phyloP scores from a whole-genome alignment of 1,140 invertebrate species.

The Frieseomelitta varia region DNA sequence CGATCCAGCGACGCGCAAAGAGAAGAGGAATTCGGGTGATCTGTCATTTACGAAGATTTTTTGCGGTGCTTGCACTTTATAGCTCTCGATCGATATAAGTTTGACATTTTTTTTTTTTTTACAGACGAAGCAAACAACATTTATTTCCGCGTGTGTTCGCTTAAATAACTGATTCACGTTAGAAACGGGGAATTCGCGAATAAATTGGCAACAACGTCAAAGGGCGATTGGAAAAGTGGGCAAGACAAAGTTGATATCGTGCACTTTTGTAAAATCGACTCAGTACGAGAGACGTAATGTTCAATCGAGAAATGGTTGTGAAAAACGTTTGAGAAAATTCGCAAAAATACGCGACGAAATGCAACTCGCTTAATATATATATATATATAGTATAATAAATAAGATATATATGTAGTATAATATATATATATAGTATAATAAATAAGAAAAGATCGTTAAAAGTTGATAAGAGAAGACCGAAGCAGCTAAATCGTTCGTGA shows the following conservation, averaged over 20 bases:
- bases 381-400: too few relatives aligned
- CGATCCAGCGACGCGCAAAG: neutral
- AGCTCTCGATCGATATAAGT: neutral
- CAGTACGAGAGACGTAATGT: neutral
- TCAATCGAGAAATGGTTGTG: neutral
- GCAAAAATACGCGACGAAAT: neutral
- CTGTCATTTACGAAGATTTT: slow-evolving; percentile 10
- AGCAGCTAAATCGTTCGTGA: slow-evolving; percentile 30
- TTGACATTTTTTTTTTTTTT: neutral
- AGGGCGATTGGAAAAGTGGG: neutral
- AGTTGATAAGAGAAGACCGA: neutral
- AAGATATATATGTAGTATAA: too few relatives aligned
- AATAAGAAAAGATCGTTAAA: neutral
- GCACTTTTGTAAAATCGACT: neutral
- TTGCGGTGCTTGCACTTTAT: neutral
- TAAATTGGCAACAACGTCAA: neutral
- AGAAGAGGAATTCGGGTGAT: neutral
- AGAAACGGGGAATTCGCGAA: neutral
- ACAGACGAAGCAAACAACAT: neutral
- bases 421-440: neutral
- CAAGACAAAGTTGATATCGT: neutral
- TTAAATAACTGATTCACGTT: neutral
- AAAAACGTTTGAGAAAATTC: neutral
- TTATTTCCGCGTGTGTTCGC: neutral
- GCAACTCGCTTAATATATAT: neutral